phyloP scores from a whole-genome alignment of 2,888 invertebrate species.

The Ectemnius lituratus region DNA sequence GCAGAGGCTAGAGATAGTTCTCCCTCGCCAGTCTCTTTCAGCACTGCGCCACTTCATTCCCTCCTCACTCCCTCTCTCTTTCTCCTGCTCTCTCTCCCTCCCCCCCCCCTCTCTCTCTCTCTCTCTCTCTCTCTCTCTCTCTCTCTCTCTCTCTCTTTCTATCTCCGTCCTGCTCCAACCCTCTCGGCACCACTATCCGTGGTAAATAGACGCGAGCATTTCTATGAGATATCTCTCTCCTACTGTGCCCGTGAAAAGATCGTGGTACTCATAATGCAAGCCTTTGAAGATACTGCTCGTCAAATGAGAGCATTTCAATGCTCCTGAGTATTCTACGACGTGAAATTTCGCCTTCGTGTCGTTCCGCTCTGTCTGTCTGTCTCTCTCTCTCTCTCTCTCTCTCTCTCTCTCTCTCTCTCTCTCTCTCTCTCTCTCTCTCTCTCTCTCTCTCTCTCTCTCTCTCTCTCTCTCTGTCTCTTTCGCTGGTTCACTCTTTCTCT shows the following conservation, averaged over 20 bases:
- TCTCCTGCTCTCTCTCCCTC: background rate
- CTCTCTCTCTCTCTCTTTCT: slow-evolving; percentile 23
- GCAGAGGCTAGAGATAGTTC: slow-evolving; percentile 41
- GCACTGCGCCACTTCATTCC: slow-evolving; percentile 42
- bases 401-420: background rate
- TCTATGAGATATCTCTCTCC: slow-evolving; percentile 58
- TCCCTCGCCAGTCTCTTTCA: slow-evolving; percentile 35
- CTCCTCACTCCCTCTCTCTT: slow-evolving; percentile 37
- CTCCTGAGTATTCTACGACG: slow-evolving; percentile 50
- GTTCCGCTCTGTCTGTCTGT: slow-evolving; percentile 2
- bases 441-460: background rate
- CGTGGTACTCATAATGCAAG: slow-evolving; percentile 54
- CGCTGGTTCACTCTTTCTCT: too few species aligned
- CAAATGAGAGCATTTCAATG: slow-evolving; percentile 60
- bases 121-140: slow-evolving; percentile 17
- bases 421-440: background rate
- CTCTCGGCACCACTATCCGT: slow-evolving; percentile 28
- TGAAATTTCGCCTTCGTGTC: slow-evolving; percentile 37
- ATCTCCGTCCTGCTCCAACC: background rate
- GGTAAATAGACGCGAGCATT: slow-evolving; percentile 59
- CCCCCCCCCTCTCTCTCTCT: background rate
- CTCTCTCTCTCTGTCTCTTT: too few species aligned
- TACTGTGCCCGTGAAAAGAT: slow-evolving; percentile 57
- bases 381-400: background rate
- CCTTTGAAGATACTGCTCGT: slow-evolving; percentile 52